Conservation (phyloP, 1,140 invertebrate species). For the Eumaeus atala region DNA sequence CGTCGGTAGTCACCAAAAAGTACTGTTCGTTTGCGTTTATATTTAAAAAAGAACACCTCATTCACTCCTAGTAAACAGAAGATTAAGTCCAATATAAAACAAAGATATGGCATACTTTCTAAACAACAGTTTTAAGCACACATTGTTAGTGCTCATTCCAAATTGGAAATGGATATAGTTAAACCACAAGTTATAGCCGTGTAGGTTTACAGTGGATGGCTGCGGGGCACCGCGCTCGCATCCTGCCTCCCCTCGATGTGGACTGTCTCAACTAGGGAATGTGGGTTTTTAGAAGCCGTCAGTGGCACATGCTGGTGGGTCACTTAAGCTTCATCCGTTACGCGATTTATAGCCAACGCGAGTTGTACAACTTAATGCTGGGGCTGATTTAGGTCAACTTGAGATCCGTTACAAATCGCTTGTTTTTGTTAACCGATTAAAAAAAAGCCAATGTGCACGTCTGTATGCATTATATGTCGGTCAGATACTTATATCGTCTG, state of each 20-base stretch:
- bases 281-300: conserved; percentile 61
- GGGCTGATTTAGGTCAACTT: not conserved
- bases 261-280: conserved; percentile 58
- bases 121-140: conserved; percentile 10
- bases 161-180: conserved; percentile 19
- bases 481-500: no score
- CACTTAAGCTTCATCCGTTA: conserved; percentile 35
- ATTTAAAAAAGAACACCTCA: no score
- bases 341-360: conserved; percentile 18
- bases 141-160: conserved; percentile 7
- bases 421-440: no score
- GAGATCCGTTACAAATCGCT: not conserved
- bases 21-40: no score
- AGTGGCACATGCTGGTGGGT: conserved; percentile 48
- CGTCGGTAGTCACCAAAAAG: no score
- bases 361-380: conserved; percentile 14
- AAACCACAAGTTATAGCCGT: conserved; percentile 41
- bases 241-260: conserved; percentile 58
- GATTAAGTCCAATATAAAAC: conserved; percentile 7
- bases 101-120: conserved; percentile 5
- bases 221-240: conserved; percentile 56
- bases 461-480: no score
- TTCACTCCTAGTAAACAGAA: not conserved
- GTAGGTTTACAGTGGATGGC: conserved; percentile 45
- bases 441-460: no score